phyloP scores from a whole-genome alignment of 1,140 invertebrate genomes.

The Caenorhabditis briggsae region DNA sequence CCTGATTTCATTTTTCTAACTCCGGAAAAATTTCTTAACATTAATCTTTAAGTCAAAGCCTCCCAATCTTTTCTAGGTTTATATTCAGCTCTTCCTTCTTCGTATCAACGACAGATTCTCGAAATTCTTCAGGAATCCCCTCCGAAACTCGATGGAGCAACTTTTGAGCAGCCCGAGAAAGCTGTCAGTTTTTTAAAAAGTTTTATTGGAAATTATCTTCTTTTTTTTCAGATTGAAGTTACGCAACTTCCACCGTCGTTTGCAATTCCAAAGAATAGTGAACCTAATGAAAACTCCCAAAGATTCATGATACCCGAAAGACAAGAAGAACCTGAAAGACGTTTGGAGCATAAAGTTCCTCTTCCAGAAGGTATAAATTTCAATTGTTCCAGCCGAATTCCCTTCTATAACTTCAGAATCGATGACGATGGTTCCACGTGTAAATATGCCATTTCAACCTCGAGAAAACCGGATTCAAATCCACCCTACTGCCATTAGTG shows the following conservation, averaged over 20 bases:
- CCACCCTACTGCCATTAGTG: conserved; percentile 1
- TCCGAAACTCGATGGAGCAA: conserved; percentile 19
- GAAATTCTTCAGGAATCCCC: conserved; percentile 29
- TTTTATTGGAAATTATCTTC: neutral
- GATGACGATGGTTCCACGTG: conserved; percentile 34
- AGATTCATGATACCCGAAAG: conserved; percentile 27
- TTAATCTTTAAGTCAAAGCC: neutral
- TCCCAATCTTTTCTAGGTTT: conserved; percentile 33
- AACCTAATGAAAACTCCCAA: neutral
- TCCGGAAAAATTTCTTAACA: neutral
- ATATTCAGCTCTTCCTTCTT: conserved; percentile 46
- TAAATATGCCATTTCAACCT: conserved; percentile 27
- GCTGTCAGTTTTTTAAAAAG: neutral
- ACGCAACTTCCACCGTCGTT: conserved; percentile 5
- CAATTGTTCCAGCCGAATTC: neutral
- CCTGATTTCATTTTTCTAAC: too few species aligned
- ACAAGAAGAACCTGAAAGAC: conserved; percentile 3
- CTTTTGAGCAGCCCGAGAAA: conserved; percentile 27
- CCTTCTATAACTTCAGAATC: neutral
- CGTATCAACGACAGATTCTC: conserved; percentile 34
- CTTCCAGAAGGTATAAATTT: conserved; percentile 31
- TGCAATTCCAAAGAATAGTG: conserved; percentile 3
- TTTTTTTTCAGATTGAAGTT: conserved; percentile 35
- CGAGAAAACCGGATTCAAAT: conserved; percentile 25
- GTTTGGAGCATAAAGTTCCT: neutral